A percentile compares a stretch with the other conserved stretches of the same genome.
phyloP scores from a whole-genome alignment of 2,113 vertebrate species.

The Tauraco erythrolophus region DNA sequence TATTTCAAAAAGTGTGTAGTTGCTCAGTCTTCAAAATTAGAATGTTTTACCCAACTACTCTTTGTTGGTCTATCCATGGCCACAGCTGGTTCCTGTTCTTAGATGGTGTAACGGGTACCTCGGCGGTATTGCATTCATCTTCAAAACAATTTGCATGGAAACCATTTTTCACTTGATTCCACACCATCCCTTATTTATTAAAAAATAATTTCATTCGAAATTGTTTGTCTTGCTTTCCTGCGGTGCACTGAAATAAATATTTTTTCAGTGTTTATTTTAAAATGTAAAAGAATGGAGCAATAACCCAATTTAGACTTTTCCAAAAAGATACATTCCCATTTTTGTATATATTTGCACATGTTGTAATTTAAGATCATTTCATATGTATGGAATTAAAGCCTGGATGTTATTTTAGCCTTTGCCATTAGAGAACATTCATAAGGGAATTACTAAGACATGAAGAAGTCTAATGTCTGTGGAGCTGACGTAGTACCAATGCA shows the following conservation, averaged over 20 bases:
- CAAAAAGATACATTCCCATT: background rate
- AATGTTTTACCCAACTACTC: background rate
- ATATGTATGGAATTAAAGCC: background rate
- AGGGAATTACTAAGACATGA: background rate
- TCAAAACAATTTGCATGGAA: background rate
- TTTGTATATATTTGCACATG: background rate
- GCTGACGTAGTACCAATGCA: rapidly evolving
- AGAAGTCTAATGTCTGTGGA: background rate
- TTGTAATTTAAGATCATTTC: background rate
- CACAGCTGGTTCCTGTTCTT: background rate
- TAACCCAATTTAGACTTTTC: background rate
- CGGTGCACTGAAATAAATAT: background rate
- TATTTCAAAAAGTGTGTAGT: background rate
- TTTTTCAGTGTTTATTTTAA: background rate
- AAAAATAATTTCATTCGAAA: background rate
- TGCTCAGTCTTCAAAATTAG: background rate
- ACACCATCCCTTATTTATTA: background rate
- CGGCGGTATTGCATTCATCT: background rate
- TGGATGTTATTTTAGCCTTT: background rate
- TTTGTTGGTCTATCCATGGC: background rate
- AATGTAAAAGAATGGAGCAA: background rate
- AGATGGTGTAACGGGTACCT: rapidly evolving
- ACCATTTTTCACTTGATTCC: background rate
- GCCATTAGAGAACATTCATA: background rate
- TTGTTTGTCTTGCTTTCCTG: background rate